phyloP scores from a whole-genome alignment of 30 jellyfish, hydroid and myxozoan species.

The Aurelia sp. region DNA sequence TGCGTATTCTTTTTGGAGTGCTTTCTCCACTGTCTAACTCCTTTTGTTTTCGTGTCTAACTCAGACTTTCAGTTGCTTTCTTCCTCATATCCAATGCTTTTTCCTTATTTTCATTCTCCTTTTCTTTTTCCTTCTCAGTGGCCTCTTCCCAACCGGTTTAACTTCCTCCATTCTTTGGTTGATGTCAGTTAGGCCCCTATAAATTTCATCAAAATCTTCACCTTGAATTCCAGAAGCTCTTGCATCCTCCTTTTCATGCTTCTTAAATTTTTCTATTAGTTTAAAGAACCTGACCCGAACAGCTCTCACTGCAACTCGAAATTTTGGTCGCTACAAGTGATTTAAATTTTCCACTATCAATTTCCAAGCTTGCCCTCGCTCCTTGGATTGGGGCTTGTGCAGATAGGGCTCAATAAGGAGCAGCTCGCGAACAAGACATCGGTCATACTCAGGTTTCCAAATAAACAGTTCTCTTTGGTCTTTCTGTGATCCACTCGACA shows the following conservation, averaged over 20 bases:
- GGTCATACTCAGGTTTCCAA: slow-evolving; percentile 60
- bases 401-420: slow-evolving; percentile 64
- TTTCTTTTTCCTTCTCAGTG: not conserved
- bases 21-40: not conserved
- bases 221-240: slow-evolving; percentile 67
- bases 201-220: slow-evolving; percentile 41
- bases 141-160: not conserved
- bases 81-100: too few species aligned
- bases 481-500: slow-evolving; percentile 11
- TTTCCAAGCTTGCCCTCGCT: slow-evolving; percentile 76
- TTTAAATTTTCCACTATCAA: slow-evolving; percentile 41
- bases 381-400: slow-evolving; percentile 58
- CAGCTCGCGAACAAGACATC: slow-evolving; percentile 34
- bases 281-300: slow-evolving; percentile 64
- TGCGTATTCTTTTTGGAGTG: slow-evolving; percentile 30
- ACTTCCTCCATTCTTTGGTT: not conserved
- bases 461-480: slow-evolving; percentile 52
- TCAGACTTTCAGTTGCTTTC: too few species aligned
- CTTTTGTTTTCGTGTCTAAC: too few species aligned
- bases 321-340: slow-evolving; percentile 46
- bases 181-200: too few species aligned
- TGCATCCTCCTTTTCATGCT: slow-evolving; percentile 21
- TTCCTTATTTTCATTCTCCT: too few species aligned
- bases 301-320: slow-evolving; percentile 57
- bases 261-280: slow-evolving; percentile 37